Evolutionary conservation across 1,140 invertebrate species (phyloP).

Genomic region (Colletes latitarsis): DNA sequence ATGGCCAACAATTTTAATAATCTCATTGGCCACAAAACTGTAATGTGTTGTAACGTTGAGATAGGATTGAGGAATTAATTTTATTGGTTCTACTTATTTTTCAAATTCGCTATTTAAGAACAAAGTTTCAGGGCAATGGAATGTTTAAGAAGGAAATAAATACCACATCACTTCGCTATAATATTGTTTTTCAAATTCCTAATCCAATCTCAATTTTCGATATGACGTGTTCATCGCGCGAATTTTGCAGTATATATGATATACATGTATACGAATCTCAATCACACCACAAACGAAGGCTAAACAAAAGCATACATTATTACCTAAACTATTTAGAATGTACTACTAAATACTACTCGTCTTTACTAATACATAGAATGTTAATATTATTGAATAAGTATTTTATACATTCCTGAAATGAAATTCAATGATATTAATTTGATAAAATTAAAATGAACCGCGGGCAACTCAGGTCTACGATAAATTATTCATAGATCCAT

Average conservation of each 20-base stretch:
- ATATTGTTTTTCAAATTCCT: background rate
- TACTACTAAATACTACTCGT: slow-evolving; percentile 30
- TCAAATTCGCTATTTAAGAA: slow-evolving; percentile 7
- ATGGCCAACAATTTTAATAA: background rate
- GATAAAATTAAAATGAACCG: background rate
- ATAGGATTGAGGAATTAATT: slow-evolving; percentile 19
- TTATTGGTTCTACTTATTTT: background rate
- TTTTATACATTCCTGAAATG: background rate
- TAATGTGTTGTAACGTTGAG: background rate
- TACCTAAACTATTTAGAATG: slow-evolving; percentile 52
- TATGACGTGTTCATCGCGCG: background rate
- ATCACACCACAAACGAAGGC: slow-evolving; percentile 12
- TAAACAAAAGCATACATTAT: slow-evolving; percentile 33
- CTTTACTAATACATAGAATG: slow-evolving; percentile 36
- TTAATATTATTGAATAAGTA: slow-evolving; percentile 19
- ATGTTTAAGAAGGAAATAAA: background rate
- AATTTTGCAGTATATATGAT: background rate
- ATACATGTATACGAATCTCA: background rate
- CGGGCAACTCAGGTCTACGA: background rate
- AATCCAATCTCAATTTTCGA: slow-evolving; percentile 4
- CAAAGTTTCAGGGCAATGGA: slow-evolving; percentile 1
- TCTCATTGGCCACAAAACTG: background rate
- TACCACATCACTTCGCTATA: background rate
- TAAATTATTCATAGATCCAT: slow-evolving; percentile 1
- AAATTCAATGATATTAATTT: background rate